Conservation (phyloP, 2,113 vertebrate species). For the Microtus pennsylvanicus region DNA sequence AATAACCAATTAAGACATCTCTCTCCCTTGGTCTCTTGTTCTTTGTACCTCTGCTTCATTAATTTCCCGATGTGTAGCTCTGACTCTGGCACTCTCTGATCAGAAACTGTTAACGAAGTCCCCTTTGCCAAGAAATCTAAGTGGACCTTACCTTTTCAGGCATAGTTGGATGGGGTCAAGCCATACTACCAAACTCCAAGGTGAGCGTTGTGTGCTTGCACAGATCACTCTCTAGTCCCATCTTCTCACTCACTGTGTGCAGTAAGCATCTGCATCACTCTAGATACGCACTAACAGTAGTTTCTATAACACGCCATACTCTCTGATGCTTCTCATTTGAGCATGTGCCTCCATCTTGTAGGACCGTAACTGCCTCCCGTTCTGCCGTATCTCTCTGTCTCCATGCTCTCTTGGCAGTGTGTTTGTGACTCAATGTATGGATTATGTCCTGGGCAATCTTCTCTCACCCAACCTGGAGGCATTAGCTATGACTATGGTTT, state of each 20-base stretch:
- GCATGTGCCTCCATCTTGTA: not conserved
- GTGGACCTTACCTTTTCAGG: not conserved
- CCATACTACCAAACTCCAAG: not conserved
- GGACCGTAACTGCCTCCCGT: not conserved
- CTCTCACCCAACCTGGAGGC: not conserved
- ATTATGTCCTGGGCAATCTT: not conserved
- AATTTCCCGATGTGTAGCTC: constrained; percentile 25
- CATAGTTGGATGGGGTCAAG: not conserved
- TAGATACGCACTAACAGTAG: not conserved
- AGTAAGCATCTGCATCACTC: fast-evolving
- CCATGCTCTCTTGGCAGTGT: not conserved
- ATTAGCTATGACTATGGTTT: not conserved
- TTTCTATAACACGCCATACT: not conserved
- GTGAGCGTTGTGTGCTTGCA: not conserved
- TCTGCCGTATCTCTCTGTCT: too few species aligned
- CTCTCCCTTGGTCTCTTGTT: constrained; percentile 10
- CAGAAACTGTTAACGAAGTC: not conserved
- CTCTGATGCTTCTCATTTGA: not conserved
- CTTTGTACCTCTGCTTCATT: not conserved
- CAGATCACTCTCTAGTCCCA: not conserved
- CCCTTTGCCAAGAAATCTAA: constrained; percentile 8
- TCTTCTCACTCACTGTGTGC: not conserved
- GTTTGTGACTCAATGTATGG: not conserved
- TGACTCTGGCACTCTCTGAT: not conserved
- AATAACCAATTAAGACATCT: not conserved